phyloP scores from a whole-genome alignment of 2,797 vertebrate genomes.

The Spinibarbus caldwelli region DNA sequence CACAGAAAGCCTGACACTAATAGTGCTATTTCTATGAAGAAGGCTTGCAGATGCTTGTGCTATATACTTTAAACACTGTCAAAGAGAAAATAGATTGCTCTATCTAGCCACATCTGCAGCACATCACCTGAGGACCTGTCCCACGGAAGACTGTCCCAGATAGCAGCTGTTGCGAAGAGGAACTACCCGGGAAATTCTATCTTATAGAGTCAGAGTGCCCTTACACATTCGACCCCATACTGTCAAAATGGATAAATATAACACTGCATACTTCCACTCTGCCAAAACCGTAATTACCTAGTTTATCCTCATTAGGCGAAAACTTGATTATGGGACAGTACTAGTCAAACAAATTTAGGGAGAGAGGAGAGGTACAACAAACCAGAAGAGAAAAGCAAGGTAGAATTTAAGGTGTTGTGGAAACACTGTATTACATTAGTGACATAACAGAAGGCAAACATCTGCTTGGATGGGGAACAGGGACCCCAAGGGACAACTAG shows the following conservation, averaged over 20 bases:
- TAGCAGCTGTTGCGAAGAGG: constrained; percentile 48
- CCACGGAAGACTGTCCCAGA: constrained; percentile 51
- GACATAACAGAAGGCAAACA: not conserved
- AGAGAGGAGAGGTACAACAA: constrained; percentile 7
- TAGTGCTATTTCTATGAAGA: constrained; percentile 6
- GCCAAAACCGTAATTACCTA: constrained; percentile 57
- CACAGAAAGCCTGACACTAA: not conserved
- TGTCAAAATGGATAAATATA: constrained; percentile 63
- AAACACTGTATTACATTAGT: not conserved
- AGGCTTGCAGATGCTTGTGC: not conserved
- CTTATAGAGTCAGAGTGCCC: constrained; percentile 38
- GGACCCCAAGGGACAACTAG: not conserved
- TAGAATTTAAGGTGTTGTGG: not conserved
- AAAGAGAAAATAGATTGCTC: constrained; percentile 25
- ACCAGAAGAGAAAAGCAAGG: not conserved
- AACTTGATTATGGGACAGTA: constrained; percentile 49
- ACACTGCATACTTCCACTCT: constrained; percentile 38
- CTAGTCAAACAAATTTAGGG: constrained; percentile 40
- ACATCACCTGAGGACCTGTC: constrained; percentile 47
- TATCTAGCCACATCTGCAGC: constrained; percentile 35
- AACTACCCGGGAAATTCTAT: constrained; percentile 35
- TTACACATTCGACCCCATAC: constrained; percentile 59
- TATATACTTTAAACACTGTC: not conserved
- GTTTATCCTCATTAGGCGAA: constrained; percentile 63
- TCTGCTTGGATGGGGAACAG: constrained; percentile 7